A percentile compares a stretch with the other conserved stretches of the same genome.
phyloP scores from a whole-genome alignment of 2,797 vertebrate genomes.

The Argyrosomus regius region DNA sequence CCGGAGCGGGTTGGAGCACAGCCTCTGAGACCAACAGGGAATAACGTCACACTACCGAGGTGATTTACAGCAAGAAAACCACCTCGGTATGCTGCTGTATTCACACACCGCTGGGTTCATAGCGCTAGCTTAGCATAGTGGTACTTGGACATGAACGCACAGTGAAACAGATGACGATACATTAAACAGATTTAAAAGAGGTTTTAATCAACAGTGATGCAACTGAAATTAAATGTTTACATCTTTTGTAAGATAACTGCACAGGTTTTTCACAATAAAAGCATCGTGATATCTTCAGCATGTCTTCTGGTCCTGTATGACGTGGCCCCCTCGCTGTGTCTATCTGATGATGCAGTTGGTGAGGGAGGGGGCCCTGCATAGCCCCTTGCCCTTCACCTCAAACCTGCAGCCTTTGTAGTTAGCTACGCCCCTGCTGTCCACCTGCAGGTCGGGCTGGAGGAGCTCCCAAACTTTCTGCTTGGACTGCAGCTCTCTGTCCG shows the following conservation, averaged over 20 bases:
- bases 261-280: slow-evolving; percentile 32
- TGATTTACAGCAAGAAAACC: no score
- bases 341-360: slow-evolving; percentile 90
- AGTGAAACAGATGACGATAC: background rate
- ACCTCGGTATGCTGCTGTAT: no score
- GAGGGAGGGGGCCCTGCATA: slow-evolving; percentile 90
- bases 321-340: background rate
- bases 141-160: background rate
- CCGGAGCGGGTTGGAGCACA: no score
- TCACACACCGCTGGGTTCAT: no score
- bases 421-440: slow-evolving; percentile 89
- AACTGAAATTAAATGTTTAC: background rate
- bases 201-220: slow-evolving; percentile 16
- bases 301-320: no score
- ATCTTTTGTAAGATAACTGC: background rate
- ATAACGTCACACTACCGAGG: no score
- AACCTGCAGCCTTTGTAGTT: slow-evolving; percentile 91
- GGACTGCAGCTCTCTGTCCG: slow-evolving; percentile 91
- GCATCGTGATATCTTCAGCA: background rate
- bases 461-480: slow-evolving; percentile 93
- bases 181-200: background rate
- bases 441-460: slow-evolving; percentile 90
- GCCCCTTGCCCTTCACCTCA: slow-evolving; percentile 94
- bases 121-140: no score
- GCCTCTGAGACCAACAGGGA: no score